phyloP scores from a whole-genome alignment of 2,113 vertebrate species.

The Probosciger aterrimus region DNA sequence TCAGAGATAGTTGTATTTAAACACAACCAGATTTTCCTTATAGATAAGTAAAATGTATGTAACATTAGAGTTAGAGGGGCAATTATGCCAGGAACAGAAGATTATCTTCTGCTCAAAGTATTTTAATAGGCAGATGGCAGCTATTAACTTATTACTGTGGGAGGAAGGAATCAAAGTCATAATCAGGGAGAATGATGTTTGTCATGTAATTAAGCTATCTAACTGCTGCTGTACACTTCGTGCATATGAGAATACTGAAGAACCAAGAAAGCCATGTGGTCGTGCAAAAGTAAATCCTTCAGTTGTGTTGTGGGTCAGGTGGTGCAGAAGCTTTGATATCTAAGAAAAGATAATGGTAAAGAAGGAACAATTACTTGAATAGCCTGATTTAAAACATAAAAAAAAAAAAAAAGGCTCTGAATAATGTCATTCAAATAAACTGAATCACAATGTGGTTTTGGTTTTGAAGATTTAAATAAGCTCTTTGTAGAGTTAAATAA shows the following conservation, averaged over 20 bases:
- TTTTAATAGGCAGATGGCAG: conserved; percentile 49
- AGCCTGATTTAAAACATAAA: neutral
- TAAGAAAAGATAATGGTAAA: neutral
- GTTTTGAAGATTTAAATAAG: neutral
- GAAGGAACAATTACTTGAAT: neutral
- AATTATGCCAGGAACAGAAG: conserved; percentile 52
- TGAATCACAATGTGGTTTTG: neutral
- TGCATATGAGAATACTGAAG: neutral
- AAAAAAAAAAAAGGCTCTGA: neutral
- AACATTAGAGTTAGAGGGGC: conserved; percentile 11
- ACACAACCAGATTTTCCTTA: conserved; percentile 4
- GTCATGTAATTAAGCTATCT: neutral
- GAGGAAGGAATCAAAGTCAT: conserved; percentile 53
- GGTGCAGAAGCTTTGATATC: neutral
- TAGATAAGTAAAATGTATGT: neutral
- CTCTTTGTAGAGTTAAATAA: neutral
- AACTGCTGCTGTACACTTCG: neutral
- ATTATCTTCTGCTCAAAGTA: conserved; percentile 40
- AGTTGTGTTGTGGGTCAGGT: neutral
- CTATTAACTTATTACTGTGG: conserved; percentile 57
- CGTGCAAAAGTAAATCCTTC: neutral
- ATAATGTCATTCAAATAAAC: neutral
- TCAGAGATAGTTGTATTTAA: conserved; percentile 23
- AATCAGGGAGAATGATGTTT: conserved; percentile 24
- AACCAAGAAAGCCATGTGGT: neutral